Percentiles rank a stretch among this genome's conserved stretches.
Conservation (phyloP, 2,888 invertebrate genomes). For the Arenicola marina region DNA sequence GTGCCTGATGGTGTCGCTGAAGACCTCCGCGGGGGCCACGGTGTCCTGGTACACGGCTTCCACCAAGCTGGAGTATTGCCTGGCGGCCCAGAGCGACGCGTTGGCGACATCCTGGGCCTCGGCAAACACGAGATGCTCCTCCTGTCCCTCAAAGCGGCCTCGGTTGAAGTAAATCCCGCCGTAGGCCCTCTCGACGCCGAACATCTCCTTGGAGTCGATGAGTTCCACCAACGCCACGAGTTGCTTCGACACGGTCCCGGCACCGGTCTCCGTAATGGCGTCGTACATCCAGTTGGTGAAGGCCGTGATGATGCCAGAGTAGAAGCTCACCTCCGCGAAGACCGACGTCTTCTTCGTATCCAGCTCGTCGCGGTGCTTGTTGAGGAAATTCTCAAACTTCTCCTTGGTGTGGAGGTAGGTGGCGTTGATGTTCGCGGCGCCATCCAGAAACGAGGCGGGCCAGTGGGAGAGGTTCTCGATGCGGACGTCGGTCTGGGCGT, state of each 20-base stretch:
- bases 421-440: conserved; percentile 20
- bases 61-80: conserved; percentile 43
- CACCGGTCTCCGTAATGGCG: conserved; percentile 59
- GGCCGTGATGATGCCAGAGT: conserved; percentile 44
- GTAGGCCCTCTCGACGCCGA: conserved; percentile 44
- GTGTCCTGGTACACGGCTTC: conserved; percentile 9
- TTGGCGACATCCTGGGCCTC: conserved; percentile 46
- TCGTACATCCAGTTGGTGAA: conserved; percentile 50
- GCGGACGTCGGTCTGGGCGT: conserved; percentile 42
- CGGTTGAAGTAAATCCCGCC: conserved; percentile 46
- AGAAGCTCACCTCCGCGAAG: conserved; percentile 46
- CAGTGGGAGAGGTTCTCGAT: conserved; percentile 41
- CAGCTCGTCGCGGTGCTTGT: conserved; percentile 45
- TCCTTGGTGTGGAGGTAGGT: conserved; percentile 40
- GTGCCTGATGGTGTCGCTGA: conserved; percentile 20
- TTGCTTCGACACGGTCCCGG: conserved; percentile 45
- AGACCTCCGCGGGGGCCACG: background rate
- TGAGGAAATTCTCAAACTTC: conserved; percentile 39
- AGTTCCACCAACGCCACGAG: conserved; percentile 49
- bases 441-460: conserved; percentile 40
- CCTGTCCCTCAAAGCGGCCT: conserved; percentile 41
- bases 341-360: conserved; percentile 39
- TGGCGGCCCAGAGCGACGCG: conserved; percentile 44
- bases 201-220: conserved; percentile 46
- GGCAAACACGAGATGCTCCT: conserved; percentile 44